Base-by-base conservation (phyloP, 2,888 invertebrate genomes). In the Arge pagana region DNA sequence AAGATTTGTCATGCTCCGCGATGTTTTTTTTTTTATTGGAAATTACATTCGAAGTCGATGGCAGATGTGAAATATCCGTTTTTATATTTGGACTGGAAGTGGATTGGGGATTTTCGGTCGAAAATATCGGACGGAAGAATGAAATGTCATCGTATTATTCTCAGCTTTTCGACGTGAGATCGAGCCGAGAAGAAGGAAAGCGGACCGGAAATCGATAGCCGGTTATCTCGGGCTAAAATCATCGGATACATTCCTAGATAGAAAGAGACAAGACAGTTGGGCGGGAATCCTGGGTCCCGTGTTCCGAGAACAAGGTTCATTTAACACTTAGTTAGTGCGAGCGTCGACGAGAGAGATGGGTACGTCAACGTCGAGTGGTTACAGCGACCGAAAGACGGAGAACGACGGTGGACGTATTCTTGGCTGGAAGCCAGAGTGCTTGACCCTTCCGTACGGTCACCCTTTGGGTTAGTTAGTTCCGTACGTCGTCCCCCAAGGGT, bases 371-470 rank as follows among this genome's bases (percentile, higher is more conserved):
- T 8, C 10, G 28, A 3, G n/a, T 26, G 4, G n/a, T 8, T 8
- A n/a, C 2, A n/a, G 28, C 28, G 28, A 26, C 10, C 8, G n/a
- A 26, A 26, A n/a, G 28, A 26, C 10, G 28, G 28, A 26, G 28
- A 26, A n/a, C 8, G 10, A 26, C 28, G 28, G n/a, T n/a, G n/a
- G n/a, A 30, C 51, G 53, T 53, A 57, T 35, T 50, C 56, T 59
- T 64, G 65, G 67, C 63, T 49, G 28, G 55, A 55, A 56, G 64
- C 65, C 66, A 64, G 61, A 56, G 57, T 56, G 62, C 62, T 68
- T 66, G 66, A 67, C 67, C 68, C 65, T 63, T 65, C 58, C 60
- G 54, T 57, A 59, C 54, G 60, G 59, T 60, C 52, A 63, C 60
- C 62, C 64, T 64, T 64, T 63, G 56, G 63, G 59, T 63, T 62